Conservation (phyloP, 2,113 vertebrate genomes). For the Osmerus eperlanus region DNA sequence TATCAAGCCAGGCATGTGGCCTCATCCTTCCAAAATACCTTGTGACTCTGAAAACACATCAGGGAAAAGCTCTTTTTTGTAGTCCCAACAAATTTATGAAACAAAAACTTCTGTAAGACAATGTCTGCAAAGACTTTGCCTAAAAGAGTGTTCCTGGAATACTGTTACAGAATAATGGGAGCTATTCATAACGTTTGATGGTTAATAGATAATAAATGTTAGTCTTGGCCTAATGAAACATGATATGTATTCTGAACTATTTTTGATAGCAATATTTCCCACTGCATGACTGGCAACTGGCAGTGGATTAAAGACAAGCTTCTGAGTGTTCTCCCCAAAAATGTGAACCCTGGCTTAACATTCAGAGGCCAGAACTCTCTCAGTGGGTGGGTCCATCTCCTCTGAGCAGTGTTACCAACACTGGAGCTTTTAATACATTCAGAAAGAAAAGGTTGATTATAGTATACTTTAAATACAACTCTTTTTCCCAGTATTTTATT, state of each 20-base stretch:
- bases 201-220: background rate
- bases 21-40: background rate
- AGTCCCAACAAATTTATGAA: background rate
- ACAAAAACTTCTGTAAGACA: background rate
- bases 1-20: background rate
- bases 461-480: background rate
- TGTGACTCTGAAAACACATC: background rate
- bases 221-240: background rate
- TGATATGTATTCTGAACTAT: conserved; percentile 31
- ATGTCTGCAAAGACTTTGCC: background rate
- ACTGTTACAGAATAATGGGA: background rate
- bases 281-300: conserved; percentile 1
- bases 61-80: background rate
- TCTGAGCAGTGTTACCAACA: conserved; percentile 2
- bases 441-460: background rate
- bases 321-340: conserved; percentile 60
- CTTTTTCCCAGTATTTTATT: background rate
- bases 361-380: conserved; percentile 43
- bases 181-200: background rate
- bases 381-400: background rate
- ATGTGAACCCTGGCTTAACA: conserved; percentile 27
- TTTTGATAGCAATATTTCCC: conserved; percentile 18
- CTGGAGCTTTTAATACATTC: background rate
- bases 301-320: conserved; percentile 19
- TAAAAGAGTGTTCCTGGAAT: background rate